A percentile compares a stretch with the other conserved stretches of the same genome.
Conservation (phyloP, 92 coral and sea anemone species). For the Parazoanthus darwini region DNA sequence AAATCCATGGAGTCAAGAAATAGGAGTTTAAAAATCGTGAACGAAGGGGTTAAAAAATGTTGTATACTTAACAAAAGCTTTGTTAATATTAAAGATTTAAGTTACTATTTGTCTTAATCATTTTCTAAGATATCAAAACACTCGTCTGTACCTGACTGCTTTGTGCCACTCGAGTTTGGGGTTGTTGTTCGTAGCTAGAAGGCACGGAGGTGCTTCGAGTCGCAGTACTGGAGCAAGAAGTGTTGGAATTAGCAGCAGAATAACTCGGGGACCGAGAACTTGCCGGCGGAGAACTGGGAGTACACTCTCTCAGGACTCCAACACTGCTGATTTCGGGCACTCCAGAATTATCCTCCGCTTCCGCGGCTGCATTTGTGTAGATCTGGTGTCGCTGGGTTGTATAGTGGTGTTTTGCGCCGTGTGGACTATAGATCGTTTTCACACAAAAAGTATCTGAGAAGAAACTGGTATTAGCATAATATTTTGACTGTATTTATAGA, state of each 20-base stretch:
- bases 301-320: conserved; percentile 31
- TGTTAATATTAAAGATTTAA: too few species aligned
- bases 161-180: background rate
- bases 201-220: conserved; percentile 18
- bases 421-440: too few species aligned
- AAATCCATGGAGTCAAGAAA: too few species aligned
- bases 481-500: too few species aligned
- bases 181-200: conserved; percentile 7
- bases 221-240: background rate
- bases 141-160: conserved; percentile 15
- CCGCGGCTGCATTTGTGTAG: conserved; percentile 27
- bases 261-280: background rate
- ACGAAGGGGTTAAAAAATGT: too few species aligned
- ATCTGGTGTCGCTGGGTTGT: conserved; percentile 31
- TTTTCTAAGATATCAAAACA: too few species aligned
- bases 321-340: conserved; percentile 44
- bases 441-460: too few species aligned
- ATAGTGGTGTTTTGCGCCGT: too few species aligned
- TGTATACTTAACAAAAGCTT: too few species aligned
- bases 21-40: too few species aligned
- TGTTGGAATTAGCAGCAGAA: background rate
- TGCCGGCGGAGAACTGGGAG: conserved; percentile 14
- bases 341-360: conserved; percentile 28
- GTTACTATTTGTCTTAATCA: too few species aligned
- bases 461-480: too few species aligned